phyloP scores from a whole-genome alignment of 2,888 invertebrate genomes.

The Lepidocyrtinus sp. region DNA sequence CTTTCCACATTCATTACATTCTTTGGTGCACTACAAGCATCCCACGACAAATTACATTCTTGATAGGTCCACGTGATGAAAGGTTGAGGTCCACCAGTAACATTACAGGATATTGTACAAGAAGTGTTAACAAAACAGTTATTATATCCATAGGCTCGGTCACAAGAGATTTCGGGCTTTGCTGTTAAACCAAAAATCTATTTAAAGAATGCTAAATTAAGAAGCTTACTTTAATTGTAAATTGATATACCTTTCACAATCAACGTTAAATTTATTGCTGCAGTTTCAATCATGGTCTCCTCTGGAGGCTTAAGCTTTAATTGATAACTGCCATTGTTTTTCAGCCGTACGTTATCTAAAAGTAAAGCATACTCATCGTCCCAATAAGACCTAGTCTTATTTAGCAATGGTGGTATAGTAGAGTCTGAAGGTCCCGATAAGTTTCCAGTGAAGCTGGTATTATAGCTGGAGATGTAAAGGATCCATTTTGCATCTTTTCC shows the following conservation, averaged over 20 bases:
- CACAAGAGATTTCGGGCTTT: slow-evolving; percentile 24
- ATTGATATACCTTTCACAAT: too few relatives aligned
- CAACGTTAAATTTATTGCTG: neutral
- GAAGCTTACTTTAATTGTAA: neutral
- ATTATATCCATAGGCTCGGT: slow-evolving; percentile 44
- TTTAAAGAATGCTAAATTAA: neutral
- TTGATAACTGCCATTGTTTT: too few relatives aligned
- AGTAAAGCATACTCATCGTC: neutral
- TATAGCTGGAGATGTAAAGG: slow-evolving; percentile 66
- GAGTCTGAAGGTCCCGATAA: too few relatives aligned
- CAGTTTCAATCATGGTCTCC: neutral
- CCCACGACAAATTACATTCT: slow-evolving; percentile 20
- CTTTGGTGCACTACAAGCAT: neutral
- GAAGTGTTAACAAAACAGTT: slow-evolving; percentile 58
- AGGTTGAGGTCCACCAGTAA: slow-evolving; percentile 77
- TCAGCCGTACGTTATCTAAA: too few relatives aligned
- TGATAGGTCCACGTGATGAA: slow-evolving; percentile 76
- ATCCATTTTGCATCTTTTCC: slow-evolving; percentile 67
- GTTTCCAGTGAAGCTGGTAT: neutral
- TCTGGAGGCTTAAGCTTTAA: neutral
- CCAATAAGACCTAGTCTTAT: neutral
- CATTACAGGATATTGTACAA: slow-evolving; percentile 74
- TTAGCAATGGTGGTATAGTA: slow-evolving; percentile 7
- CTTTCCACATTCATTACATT: neutral
- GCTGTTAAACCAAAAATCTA: neutral